A percentile compares a stretch with the other conserved stretches of the same genome.
Conservation (phyloP, 2,888 invertebrate species). For the Sarcophaga rosellei region DNA sequence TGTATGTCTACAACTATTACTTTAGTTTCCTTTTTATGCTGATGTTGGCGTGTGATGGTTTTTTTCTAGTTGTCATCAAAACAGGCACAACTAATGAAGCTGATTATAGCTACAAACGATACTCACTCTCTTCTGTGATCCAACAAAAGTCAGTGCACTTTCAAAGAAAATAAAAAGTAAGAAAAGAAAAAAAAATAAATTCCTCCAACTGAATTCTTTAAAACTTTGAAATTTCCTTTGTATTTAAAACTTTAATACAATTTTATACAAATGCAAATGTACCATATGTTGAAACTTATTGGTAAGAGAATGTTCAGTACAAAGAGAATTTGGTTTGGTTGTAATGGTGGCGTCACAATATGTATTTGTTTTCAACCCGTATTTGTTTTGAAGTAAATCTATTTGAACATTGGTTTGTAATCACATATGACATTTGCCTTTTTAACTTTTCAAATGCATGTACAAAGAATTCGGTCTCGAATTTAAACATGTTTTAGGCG, state of each 20-base stretch:
- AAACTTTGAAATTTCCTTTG: slow-evolving; percentile 5
- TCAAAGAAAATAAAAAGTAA: background rate
- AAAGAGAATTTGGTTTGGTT: background rate
- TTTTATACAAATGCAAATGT: slow-evolving; percentile 29
- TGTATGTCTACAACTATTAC: background rate
- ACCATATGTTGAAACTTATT: background rate
- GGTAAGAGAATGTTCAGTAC: background rate
- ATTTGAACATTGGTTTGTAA: slow-evolving; percentile 65
- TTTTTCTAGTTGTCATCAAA: slow-evolving; percentile 53
- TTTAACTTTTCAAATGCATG: slow-evolving; percentile 50
- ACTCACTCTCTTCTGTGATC: slow-evolving; percentile 23
- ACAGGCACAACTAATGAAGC: slow-evolving; percentile 59
- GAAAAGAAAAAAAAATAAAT: background rate
- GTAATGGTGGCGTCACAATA: background rate
- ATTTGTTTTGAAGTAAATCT: slow-evolving; percentile 63
- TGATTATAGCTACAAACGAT: slow-evolving; percentile 57
- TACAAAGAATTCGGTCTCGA: slow-evolving; percentile 38
- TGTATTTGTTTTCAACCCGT: slow-evolving; percentile 47
- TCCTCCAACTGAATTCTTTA: background rate
- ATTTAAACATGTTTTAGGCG: background rate
- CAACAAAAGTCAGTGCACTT: slow-evolving; percentile 49
- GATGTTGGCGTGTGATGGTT: slow-evolving; percentile 6
- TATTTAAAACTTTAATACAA: slow-evolving; percentile 63
- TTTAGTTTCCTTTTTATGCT: slow-evolving; percentile 42
- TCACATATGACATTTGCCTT: slow-evolving; percentile 65